A percentile compares a stretch with the other conserved stretches of the same genome.
Evolutionary conservation across 2,888 invertebrate species (phyloP).

Genomic region (Trachelus stipa): DNA sequence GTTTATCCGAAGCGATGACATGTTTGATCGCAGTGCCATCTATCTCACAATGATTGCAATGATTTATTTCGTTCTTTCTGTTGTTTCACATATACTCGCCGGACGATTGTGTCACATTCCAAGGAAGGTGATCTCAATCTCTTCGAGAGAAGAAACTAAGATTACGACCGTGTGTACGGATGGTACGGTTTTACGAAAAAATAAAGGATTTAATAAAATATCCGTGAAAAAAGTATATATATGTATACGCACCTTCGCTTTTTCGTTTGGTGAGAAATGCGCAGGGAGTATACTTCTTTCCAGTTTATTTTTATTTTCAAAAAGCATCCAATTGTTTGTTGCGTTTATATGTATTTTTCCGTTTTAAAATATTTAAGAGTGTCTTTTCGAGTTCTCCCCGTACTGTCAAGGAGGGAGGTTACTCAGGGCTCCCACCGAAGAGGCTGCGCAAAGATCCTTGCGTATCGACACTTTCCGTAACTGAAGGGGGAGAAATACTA

Average conservation of each 20-base stretch:
- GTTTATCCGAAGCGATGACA: neutral
- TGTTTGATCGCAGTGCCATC: neutral
- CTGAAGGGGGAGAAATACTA: neutral
- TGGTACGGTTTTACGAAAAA: neutral
- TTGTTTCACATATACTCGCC: neutral
- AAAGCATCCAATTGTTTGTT: neutral
- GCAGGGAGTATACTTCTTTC: neutral
- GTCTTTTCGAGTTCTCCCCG: neutral
- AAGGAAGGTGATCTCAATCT: neutral
- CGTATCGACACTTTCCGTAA: neutral
- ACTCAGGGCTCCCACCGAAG: slow-evolving; percentile 45
- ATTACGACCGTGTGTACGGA: neutral
- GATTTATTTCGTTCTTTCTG: neutral
- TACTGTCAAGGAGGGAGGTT: slow-evolving; percentile 27
- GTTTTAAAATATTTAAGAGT: neutral
- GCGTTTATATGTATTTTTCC: neutral
- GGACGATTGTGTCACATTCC: neutral
- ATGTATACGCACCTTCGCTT: neutral
- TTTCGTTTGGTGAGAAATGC: neutral
- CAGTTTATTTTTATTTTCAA: neutral
- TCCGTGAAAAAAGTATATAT: neutral
- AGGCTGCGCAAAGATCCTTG: slow-evolving; percentile 27
- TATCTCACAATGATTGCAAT: neutral
- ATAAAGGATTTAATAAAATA: neutral
- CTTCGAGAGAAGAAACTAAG: neutral